Evolutionary conservation across 2,113 vertebrate species (phyloP).

Genomic region (Hippocampus comes): DNA sequence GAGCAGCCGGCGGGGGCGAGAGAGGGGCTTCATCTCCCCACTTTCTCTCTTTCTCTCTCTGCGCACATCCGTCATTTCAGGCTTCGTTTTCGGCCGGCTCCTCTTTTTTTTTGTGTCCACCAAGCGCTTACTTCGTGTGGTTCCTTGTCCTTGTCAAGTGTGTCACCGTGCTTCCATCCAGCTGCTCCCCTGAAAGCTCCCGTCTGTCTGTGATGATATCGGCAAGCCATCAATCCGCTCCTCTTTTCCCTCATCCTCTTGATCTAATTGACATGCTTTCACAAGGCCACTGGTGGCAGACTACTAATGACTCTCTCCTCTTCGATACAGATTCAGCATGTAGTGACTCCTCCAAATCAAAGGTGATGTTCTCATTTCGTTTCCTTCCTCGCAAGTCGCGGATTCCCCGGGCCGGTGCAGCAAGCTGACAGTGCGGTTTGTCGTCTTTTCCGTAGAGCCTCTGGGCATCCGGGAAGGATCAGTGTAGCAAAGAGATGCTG

Average conservation of each 20-base stretch:
- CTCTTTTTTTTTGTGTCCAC: conserved; percentile 33
- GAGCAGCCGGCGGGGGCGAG: conserved; percentile 20
- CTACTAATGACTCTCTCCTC: conserved; percentile 46
- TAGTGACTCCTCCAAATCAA: conserved; percentile 98
- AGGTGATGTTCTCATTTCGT: conserved; percentile 75
- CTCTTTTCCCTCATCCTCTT: conserved; percentile 6
- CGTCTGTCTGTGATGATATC: conserved; percentile 32
- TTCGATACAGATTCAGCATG: conserved; percentile 89
- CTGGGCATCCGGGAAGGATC: conserved; percentile 95
- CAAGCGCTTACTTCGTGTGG: conserved; percentile 31
- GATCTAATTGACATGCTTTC: conserved; percentile 18
- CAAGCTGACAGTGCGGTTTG: conserved; percentile 3
- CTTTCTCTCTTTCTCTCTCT: conserved; percentile 34
- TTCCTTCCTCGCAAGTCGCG: neutral
- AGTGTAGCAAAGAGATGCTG: conserved; percentile 94
- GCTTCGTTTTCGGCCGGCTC: conserved; percentile 30
- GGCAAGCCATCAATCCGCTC: conserved; percentile 24
- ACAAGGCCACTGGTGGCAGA: conserved; percentile 1
- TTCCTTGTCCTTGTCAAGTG: conserved; percentile 28
- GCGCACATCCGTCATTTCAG: conserved; percentile 42
- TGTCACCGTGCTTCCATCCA: conserved; percentile 51
- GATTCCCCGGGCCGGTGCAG: too few relatives aligned
- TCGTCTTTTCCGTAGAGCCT: conserved; percentile 77
- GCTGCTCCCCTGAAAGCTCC: conserved; percentile 45
- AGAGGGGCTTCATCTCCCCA: neutral